Evolutionary conservation across 2,113 vertebrate genomes (phyloP), one percentile per base, ranked within the genome.

Genomic region (Leptocoma aspasia): DNA sequence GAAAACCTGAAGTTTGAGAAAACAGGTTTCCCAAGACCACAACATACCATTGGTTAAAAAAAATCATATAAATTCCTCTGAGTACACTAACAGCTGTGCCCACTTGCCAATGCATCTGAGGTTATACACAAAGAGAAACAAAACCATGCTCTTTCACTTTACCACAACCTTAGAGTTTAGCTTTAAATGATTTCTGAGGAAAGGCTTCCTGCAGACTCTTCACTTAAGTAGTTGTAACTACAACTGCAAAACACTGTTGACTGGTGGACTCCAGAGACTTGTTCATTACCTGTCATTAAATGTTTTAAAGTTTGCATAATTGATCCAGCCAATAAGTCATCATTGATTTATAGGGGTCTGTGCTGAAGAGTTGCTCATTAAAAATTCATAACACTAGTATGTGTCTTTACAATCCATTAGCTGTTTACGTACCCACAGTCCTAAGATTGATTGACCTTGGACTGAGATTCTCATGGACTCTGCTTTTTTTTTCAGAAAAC

Each of bases 241-340:
- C 96, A 97, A 95, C 94, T 69, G 82, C 96, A 97, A 94, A 98
- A 97, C 96, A 96, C 95, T 92, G 95, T 96, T 97, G 96, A 96
- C 92, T 82, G 91, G 93, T 85, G 92, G 97, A 89, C 99, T 97
- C 98, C 65, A 42, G 98, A 98, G 99, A 98, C 97, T 97, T 98
- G 97, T 99, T 99, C 98, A 99, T 99, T 99, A 99, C 98, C 98
- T 99, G 99, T 99, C 98, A 99, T 99, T 99, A 99, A 99, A 99
- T 99, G 99, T 99, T 99, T 99, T 99, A 98, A 99, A 99, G 98
- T 99, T 99, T 99, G 99, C 99, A 99, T 99, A 99, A 99, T 99
- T 99, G 99, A 99, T 99, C 98, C 95, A 97, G 97, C 98, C 98
- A 99, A 99, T 99, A 99, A 99, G 98, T 99, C 98, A 98, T 99